These are phyloP conservation scores for Musca vetustissima DNA, from an alignment of 1,140 invertebrate genomes.

Conservation along the genomic window DNA sequence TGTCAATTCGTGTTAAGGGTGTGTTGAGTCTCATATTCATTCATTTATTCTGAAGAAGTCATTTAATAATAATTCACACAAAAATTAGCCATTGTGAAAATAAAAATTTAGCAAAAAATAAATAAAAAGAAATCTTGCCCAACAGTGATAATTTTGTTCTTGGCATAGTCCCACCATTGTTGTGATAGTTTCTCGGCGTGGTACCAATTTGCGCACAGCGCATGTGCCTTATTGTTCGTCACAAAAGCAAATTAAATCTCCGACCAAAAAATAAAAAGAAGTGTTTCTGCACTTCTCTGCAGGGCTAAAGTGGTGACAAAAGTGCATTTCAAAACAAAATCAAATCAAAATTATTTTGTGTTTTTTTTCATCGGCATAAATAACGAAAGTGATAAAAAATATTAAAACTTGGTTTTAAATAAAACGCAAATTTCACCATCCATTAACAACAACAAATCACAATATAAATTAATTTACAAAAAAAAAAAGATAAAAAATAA, in stretches of 20 bases:
- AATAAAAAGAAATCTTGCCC: too few species aligned
- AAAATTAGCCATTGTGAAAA: too few species aligned
- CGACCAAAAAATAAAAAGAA: background rate
- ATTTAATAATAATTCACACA: too few species aligned
- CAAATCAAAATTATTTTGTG: too few species aligned
- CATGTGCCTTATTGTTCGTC: slow-evolving; percentile 2
- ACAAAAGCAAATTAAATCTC: background rate
- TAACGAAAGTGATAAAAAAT: background rate
- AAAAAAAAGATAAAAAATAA: too few species aligned
- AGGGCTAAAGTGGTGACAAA: background rate
- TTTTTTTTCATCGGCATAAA: background rate
- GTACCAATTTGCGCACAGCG: background rate
- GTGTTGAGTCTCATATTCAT: too few species aligned
- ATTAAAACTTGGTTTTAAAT: background rate
- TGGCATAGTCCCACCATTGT: background rate
- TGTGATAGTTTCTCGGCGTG: background rate
- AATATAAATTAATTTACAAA: too few species aligned
- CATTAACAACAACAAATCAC: too few species aligned
- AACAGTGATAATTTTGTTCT: too few species aligned
- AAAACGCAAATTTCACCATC: background rate
- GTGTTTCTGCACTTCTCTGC: background rate
- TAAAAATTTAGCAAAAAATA: background rate
- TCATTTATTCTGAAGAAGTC: too few species aligned
- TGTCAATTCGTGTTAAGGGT: too few species aligned
- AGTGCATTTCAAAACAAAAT: slow-evolving; percentile 13